Conservation (phyloP, 1,140 invertebrate genomes). For the Diachasmimorpha longicaudata region DNA sequence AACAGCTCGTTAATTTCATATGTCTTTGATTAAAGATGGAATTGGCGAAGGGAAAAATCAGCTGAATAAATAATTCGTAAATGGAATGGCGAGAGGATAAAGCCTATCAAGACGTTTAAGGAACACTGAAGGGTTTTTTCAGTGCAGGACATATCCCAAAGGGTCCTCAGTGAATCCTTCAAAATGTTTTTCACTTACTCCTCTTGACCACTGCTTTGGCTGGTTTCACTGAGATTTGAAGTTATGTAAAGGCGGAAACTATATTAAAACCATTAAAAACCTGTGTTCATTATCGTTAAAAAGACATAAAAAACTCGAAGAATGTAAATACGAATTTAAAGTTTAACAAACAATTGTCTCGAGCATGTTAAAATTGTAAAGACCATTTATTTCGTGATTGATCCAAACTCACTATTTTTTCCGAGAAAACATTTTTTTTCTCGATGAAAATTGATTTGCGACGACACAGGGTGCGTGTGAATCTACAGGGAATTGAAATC, state of each 20-base stretch:
- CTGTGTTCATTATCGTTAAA: neutral
- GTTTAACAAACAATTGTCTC: neutral
- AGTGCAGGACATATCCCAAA: too few species aligned
- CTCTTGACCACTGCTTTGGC: too few species aligned
- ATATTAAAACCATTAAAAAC: conserved; percentile 1
- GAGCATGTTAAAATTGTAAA: neutral
- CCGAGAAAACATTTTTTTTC: neutral
- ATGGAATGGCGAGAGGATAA: too few species aligned
- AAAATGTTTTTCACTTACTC: too few species aligned
- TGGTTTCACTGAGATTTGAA: neutral
- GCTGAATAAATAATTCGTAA: too few species aligned
- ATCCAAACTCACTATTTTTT: neutral
- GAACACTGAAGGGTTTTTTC: too few species aligned
- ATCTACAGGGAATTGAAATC: neutral
- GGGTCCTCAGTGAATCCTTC: too few species aligned
- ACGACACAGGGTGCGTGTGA: neutral
- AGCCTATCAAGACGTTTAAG: too few species aligned
- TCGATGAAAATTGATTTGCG: neutral
- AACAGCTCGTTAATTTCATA: too few species aligned
- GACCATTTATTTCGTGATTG: neutral
- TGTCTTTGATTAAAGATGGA: too few species aligned
- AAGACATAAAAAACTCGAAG: neutral
- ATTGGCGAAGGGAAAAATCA: too few species aligned
- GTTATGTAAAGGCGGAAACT: neutral
- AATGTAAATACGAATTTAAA: neutral